Conservation (phyloP, 2,888 invertebrate species). For the Drosophila meridionalis region DNA sequence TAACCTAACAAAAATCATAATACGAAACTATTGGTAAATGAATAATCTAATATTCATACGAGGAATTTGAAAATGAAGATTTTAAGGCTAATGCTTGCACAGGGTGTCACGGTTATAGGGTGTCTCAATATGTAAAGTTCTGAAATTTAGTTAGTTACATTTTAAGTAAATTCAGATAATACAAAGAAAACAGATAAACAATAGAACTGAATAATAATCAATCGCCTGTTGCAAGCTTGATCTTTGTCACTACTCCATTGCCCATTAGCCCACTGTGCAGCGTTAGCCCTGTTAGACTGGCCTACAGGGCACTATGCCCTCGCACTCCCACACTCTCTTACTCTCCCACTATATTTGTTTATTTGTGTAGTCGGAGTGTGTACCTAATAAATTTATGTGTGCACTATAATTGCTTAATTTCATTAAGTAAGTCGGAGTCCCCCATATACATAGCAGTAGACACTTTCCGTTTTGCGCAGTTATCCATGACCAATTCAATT, state of each 20-base stretch:
- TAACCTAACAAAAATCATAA: background rate
- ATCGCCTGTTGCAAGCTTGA: background rate
- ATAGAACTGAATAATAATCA: background rate
- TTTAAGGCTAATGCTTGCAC: background rate
- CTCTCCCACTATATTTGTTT: background rate
- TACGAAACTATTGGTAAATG: background rate
- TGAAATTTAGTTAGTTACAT: background rate
- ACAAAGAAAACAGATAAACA: background rate
- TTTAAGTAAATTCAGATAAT: background rate
- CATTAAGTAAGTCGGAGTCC: constrained; percentile 67
- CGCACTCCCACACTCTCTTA: background rate
- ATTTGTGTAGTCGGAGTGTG: constrained; percentile 23
- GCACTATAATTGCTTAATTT: constrained; percentile 76
- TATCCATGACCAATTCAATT: constrained; percentile 79
- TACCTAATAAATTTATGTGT: constrained; percentile 71
- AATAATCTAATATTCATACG: background rate
- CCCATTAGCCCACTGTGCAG: constrained; percentile 4
- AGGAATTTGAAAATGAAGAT: background rate
- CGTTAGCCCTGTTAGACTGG: constrained; percentile 9
- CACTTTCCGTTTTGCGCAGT: constrained; percentile 43
- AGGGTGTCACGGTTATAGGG: too few species aligned
- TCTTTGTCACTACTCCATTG: background rate
- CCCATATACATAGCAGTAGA: constrained; percentile 25
- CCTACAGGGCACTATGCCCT: background rate
- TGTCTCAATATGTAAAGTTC: too few species aligned